Conservation (phyloP, 1,140 invertebrate species). For the Bombus pascuorum region DNA sequence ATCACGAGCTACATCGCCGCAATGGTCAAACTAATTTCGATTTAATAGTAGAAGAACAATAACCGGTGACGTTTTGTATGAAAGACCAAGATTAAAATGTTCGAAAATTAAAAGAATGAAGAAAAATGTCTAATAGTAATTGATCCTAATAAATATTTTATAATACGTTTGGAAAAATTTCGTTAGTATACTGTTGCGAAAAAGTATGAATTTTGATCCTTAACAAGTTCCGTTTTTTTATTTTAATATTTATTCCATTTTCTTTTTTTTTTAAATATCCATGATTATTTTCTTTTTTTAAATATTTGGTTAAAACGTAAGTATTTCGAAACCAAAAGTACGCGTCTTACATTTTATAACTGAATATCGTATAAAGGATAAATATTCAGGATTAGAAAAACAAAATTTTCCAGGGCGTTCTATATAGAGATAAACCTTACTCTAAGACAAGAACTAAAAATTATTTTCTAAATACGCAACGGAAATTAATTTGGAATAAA, state of each 20-base stretch:
- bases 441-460: neutral
- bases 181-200: no score
- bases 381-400: neutral
- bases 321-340: neutral
- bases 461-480: neutral
- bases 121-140: neutral
- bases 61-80: neutral
- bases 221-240: neutral
- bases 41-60: neutral
- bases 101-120: neutral
- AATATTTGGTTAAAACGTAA: neutral
- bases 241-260: neutral
- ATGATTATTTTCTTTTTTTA: neutral
- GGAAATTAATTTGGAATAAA: neutral
- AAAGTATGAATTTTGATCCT: no score
- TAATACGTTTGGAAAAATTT: no score
- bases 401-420: neutral
- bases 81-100: neutral
- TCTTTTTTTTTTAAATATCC: neutral
- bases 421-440: neutral
- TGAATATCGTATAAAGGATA: neutral
- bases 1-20: neutral
- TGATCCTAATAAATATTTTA: neutral
- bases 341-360: neutral
- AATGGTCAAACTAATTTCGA: constrained; percentile 18